phyloP scores from a whole-genome alignment of 2,113 vertebrate genomes.

The Chlamydotis undulata region DNA sequence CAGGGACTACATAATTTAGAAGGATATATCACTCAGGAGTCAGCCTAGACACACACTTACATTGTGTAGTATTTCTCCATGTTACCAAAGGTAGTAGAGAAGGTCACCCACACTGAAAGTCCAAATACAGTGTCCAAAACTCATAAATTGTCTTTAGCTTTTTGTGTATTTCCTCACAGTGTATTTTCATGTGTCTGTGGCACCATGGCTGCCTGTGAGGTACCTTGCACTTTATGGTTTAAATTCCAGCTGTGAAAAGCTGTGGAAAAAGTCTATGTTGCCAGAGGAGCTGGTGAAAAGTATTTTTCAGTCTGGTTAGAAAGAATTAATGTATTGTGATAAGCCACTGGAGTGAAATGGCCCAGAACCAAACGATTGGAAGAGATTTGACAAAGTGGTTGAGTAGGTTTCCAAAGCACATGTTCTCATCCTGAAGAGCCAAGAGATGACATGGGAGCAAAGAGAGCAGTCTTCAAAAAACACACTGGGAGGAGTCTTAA shows the following conservation, averaged over 20 bases:
- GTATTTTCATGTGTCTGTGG: neutral
- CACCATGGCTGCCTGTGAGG: neutral
- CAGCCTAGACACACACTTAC: neutral
- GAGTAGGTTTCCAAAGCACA: neutral
- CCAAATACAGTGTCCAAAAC: neutral
- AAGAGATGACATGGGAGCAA: neutral
- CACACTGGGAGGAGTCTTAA: neutral
- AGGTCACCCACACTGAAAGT: neutral
- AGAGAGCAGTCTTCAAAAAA: neutral
- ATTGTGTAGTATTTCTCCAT: neutral
- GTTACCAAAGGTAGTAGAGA: neutral
- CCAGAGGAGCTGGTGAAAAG: neutral
- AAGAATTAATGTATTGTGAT: neutral
- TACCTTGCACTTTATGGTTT: neutral
- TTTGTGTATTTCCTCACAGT: neutral
- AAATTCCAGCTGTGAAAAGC: neutral
- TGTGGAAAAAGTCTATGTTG: neutral
- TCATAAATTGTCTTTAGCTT: neutral
- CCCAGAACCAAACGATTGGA: neutral
- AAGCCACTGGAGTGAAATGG: neutral
- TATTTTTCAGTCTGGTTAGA: neutral
- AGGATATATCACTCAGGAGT: neutral
- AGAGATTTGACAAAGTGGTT: neutral
- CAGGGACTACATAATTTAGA: neutral
- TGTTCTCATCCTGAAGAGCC: neutral